Conservation (phyloP, 2,888 invertebrate species). For the Platycheirus albimanus region DNA sequence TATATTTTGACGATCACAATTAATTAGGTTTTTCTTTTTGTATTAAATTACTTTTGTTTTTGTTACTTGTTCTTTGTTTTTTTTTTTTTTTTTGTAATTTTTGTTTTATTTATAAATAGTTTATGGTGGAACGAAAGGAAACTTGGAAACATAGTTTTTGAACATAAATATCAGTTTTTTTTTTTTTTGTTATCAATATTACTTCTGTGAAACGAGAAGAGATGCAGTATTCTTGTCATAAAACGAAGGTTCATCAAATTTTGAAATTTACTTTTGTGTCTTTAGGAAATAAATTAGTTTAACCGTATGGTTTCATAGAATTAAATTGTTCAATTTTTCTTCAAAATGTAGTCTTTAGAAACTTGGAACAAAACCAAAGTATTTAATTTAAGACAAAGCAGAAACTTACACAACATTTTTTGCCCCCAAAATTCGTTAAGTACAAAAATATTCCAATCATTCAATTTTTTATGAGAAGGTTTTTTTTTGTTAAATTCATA, state of each 20-base stretch:
- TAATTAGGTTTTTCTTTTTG: slow-evolving; percentile 60
- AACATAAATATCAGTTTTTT: slow-evolving; percentile 23
- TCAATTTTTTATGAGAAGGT: no score
- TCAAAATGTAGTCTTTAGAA: no score
- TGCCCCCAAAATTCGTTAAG: no score
- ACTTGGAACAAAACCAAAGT: no score
- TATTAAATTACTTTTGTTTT: slow-evolving; percentile 30
- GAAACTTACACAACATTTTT: no score
- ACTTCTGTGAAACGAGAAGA: slow-evolving; percentile 11
- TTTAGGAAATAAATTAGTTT: no score
- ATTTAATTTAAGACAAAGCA: no score
- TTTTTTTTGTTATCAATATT: background rate
- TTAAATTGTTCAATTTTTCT: no score
- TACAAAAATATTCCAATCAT: no score
- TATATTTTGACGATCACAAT: slow-evolving; percentile 69
- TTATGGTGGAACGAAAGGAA: slow-evolving; percentile 26
- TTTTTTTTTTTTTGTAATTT: slow-evolving; percentile 19
- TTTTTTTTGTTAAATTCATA: no score
- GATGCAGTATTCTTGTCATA: background rate
- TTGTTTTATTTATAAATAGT: slow-evolving; percentile 16
- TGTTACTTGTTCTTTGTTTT: slow-evolving; percentile 22
- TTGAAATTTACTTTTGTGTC: no score
- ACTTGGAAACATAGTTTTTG: slow-evolving; percentile 15
- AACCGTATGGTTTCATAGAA: no score
- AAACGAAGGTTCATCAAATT: background rate